Evolutionary conservation across 2,797 vertebrate genomes (phyloP).

Genomic region (Rachycentron canadum): DNA sequence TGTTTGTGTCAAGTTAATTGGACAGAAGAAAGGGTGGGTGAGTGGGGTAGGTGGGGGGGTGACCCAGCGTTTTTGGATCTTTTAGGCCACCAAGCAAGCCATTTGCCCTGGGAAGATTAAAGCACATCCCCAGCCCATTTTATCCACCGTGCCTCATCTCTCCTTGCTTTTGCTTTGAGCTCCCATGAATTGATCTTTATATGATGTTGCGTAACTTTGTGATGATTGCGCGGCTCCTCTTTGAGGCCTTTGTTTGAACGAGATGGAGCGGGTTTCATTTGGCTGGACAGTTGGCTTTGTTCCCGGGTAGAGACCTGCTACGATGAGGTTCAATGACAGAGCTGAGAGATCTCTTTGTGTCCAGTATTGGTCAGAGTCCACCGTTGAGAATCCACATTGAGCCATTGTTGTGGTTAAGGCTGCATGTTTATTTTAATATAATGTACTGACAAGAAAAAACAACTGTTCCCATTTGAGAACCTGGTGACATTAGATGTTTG

Average conservation of each 20-base stretch:
- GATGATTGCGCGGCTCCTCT: conserved; percentile 70
- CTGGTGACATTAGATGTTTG: neutral
- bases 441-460: neutral
- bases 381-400: conserved; percentile 48
- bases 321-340: conserved; percentile 68
- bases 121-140: conserved; percentile 64
- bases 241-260: conserved; percentile 76
- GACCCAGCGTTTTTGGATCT: conserved; percentile 55
- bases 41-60: conserved; percentile 9
- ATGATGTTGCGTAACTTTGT: conserved; percentile 76
- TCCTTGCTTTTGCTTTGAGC: conserved; percentile 58
- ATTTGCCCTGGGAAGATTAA: conserved; percentile 66
- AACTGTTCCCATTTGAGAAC: neutral
- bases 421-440: conserved; percentile 5
- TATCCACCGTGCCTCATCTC: conserved; percentile 36
- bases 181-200: conserved; percentile 72
- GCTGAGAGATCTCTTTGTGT: conserved; percentile 76
- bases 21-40: conserved; percentile 50
- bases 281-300: conserved; percentile 78
- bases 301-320: conserved; percentile 70
- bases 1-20: conserved; percentile 76
- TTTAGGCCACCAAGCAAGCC: conserved; percentile 67
- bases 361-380: conserved; percentile 46
- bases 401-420: conserved; percentile 44
- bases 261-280: conserved; percentile 78